Evolutionary conservation across 2,888 invertebrate genomes (phyloP).

Genomic region (Ctenicera cuprea): DNA sequence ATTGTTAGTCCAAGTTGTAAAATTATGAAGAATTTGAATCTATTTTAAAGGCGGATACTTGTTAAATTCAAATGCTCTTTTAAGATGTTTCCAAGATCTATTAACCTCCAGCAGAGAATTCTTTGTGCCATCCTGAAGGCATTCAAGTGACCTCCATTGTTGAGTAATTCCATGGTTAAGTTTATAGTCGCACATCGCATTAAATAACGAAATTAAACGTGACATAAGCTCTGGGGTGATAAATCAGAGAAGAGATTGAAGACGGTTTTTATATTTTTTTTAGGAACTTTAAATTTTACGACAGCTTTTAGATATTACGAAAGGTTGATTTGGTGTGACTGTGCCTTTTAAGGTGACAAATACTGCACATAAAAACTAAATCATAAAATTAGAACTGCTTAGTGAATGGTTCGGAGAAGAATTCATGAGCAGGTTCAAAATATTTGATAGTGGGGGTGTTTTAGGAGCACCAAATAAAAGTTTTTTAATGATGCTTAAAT

Average conservation of each 20-base stretch:
- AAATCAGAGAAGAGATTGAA: slow-evolving; percentile 24
- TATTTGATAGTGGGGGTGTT: not conserved
- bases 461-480: no score
- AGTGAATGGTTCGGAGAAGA: not conserved
- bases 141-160: slow-evolving; percentile 19
- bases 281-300: not conserved
- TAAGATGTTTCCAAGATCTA: slow-evolving; percentile 10
- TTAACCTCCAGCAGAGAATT: slow-evolving; percentile 11
- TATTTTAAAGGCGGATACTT: not conserved
- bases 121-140: slow-evolving; percentile 14
- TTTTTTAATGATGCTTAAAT: no score
- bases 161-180: slow-evolving; percentile 1
- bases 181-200: slow-evolving; percentile 28
- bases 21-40: not conserved
- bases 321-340: not conserved
- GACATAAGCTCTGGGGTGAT: slow-evolving; percentile 16
- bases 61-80: not conserved
- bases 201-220: slow-evolving; percentile 30
- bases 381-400: not conserved
- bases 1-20: no score
- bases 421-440: not conserved
- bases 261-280: slow-evolving; percentile 19
- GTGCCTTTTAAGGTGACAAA: not conserved
- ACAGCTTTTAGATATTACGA: not conserved
- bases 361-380: slow-evolving; percentile 1